Base-by-base conservation (phyloP, 2,888 invertebrate species). In the Agrotis ipsilon region DNA sequence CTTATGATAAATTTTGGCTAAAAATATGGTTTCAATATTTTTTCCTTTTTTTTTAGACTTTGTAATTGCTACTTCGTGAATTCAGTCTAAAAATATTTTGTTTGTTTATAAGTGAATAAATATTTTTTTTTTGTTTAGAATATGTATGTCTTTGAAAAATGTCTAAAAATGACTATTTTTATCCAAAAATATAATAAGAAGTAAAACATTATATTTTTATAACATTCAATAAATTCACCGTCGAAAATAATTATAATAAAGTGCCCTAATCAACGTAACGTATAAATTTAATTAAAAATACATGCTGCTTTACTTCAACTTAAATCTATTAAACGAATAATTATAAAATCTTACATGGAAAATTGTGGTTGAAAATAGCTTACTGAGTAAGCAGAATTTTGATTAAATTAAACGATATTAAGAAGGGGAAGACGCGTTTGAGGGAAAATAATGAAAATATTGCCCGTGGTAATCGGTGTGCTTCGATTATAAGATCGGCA, bases 341-440 rank as follows among this genome's bases (percentile, higher is more conserved):
- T 93, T 92, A 91, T 87, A 89, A 92, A 92, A 92, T 92, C 88
- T 89, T 92, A 88, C 88, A 88, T 90, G 84, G 88, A 89, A 93
- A 91, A 92, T 92, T 90, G 90, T 85, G 90, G 90, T 88, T 83
- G 80, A 83, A 88, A 90, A 91, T 90, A 89, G 89, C 89, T 85
- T 85, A 84, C 90, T 85, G 85, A 89, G 91, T 90, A 90, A 92
- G 92, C 92, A 92, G 72, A 90, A 90, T 91, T 92, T 89, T 94
- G 92, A 95, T 96, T 95, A 94, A 95, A 95, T 94, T 94, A 95
- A 89, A 90, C 90, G 85, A 91, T 94, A 94, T 94, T 94, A 93
- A 90, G 89, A 89, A 91, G 93, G 94, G 94, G 94, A 93, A 90
- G 87, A 89, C 81, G 86, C 80, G 86, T 90, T 92, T 87, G 85